Base-by-base conservation (phyloP, 2,113 vertebrate species). In the Triplophysa tibetana region DNA sequence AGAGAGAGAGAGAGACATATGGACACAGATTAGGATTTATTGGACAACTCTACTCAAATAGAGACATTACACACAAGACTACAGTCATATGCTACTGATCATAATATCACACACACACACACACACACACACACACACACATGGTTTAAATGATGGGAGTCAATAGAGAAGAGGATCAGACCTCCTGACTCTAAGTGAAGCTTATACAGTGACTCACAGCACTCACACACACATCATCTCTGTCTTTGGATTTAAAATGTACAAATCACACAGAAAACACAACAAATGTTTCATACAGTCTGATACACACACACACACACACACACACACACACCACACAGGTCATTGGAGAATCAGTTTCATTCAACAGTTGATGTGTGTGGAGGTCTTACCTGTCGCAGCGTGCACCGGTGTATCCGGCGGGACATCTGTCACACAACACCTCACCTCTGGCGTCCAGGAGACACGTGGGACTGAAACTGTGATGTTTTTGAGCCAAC, bases 391-490 rank as follows among this genome's bases (percentile, higher is more conserved):
- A 99, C 98, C 96, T 96, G 85, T 98, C 94, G 80, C 97, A 99
- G 82, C 93, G 93, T 13, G 91, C 84, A 85, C 97, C 97, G 10
- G 90, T 16, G 45, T 98, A 96, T 24, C 95, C 96, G 1, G 83
- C 82, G 63, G 84, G 91, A 78, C 98, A 99, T 23, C 85, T 90
- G 77, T 99, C 95, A 4, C 98, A 99, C 75, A 95, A 81, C 89
- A 96, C n/a, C 86, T 94, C 93, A 66, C 83, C 94, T 6, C 83
- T 90, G 63, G 2, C 85, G 72, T 95, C 92, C 70, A 95, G 89
- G 86, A 92, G 95, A 87, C 98, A 99, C 0, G 94, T 98, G 0
- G 98, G 98, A 85, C 98, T 99, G 87, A 99, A 99, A 87, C 97
- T 99, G 64, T 66, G 83, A 76, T 86, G 87, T 84, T 91, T 85